Conservation (phyloP, 1,140 invertebrate species). For the Luehdorfia chinensis region DNA sequence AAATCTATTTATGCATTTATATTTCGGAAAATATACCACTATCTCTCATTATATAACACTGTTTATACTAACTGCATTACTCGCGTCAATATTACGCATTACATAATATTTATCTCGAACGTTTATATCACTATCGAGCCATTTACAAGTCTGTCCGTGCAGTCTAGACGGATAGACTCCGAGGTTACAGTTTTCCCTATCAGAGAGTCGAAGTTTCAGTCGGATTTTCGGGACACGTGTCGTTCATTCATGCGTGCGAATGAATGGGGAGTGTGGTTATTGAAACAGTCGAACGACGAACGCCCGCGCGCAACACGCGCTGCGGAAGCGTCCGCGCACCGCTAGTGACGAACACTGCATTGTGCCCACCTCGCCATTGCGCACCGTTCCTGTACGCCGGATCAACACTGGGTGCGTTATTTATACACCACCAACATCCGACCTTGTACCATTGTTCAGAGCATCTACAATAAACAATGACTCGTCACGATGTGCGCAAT, state of each 20-base stretch:
- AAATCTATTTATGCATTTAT: too few species aligned
- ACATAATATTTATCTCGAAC: constrained; percentile 6
- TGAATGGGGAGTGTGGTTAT: constrained; percentile 45
- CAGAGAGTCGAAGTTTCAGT: constrained; percentile 42
- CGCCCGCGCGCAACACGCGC: constrained; percentile 50
- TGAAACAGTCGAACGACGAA: constrained; percentile 56
- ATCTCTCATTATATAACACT: background rate
- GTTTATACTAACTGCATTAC: background rate
- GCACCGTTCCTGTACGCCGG: too few species aligned
- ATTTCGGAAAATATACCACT: too few species aligned
- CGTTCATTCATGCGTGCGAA: constrained; percentile 60
- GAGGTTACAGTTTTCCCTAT: constrained; percentile 13
- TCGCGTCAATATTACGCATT: constrained; percentile 2
- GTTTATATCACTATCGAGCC: background rate
- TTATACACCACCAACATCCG: constrained; percentile 47
- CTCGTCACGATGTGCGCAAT: constrained; percentile 3
- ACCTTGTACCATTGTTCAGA: constrained; percentile 34
- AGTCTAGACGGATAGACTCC: constrained; percentile 7
- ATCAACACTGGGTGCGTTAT: constrained; percentile 57
- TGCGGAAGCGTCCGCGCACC: constrained; percentile 42
- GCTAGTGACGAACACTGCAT: constrained; percentile 29
- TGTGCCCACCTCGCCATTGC: constrained; percentile 19
- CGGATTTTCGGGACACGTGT: constrained; percentile 54
- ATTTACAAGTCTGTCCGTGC: constrained; percentile 16
- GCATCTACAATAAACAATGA: constrained; percentile 6